A percentile compares a stretch with the other conserved stretches of the same genome.
Evolutionary conservation across 2,888 invertebrate genomes (phyloP).

Genomic region (Monochamus alternatus): DNA sequence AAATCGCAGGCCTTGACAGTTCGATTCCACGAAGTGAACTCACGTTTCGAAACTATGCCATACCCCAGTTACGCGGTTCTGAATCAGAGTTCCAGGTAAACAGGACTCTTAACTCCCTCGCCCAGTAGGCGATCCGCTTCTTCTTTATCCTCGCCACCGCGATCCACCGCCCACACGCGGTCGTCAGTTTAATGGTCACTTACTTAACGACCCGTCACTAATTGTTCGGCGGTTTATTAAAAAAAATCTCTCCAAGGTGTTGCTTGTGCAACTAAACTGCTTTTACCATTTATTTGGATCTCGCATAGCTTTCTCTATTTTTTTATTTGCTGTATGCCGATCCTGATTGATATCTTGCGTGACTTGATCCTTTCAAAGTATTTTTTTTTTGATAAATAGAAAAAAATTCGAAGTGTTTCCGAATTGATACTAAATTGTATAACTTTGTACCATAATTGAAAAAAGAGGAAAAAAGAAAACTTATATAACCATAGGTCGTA

Average conservation of each 20-base stretch:
- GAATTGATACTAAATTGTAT: no score
- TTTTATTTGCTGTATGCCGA: neutral
- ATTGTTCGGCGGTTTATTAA: neutral
- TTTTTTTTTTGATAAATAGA: no score
- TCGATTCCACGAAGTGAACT: neutral
- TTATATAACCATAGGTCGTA: no score
- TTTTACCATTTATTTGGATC: neutral
- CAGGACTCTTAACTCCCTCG: constrained; percentile 3
- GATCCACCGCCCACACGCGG: neutral
- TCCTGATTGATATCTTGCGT: neutral
- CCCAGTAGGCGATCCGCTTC: constrained; percentile 12
- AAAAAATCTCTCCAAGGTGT: neutral
- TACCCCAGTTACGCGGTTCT: constrained; percentile 9
- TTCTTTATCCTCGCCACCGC: neutral
- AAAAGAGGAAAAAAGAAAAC: no score
- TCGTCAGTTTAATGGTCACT: no score
- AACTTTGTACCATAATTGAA: no score
- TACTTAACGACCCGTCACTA: neutral
- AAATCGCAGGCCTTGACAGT: neutral
- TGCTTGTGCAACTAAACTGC: constrained; percentile 3
- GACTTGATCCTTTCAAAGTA: no score
- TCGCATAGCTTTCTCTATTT: constrained; percentile 6
- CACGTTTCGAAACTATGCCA: constrained; percentile 2
- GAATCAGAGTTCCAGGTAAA: constrained; percentile 1
- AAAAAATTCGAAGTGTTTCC: no score